Evolutionary conservation across 2,888 invertebrate genomes (phyloP), one percentile per base, ranked within the genome.

Genomic region (Agrotis clavis): DNA sequence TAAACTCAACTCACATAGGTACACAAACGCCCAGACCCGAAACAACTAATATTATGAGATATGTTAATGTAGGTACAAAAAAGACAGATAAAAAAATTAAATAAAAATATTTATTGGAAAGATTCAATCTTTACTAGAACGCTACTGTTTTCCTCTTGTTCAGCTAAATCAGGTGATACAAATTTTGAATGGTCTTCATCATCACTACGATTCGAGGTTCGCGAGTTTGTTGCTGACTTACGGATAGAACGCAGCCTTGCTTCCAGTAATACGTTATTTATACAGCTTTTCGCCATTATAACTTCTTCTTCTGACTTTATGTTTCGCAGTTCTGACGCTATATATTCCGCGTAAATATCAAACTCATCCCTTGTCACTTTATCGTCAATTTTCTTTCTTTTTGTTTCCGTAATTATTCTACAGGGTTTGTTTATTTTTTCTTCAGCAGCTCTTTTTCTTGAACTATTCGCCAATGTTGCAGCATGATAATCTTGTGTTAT

Each of bases 221-320:
- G 21, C 1, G 35, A 35, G 21, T 50, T 35, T 4, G 62, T 67
- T 35, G 11, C 18, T 11, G 48, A 48, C 11, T 63, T 63, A 7
- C 21, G 63, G 63, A 67, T 41, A n/a, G 63, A 64, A n/a, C 67
- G 67, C n/a, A 67, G 21, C n/a, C 63, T 67, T 21, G 63, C 50
- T 64, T 67, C 21, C 35, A 67, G 18, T 63, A 67, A 21, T 21
- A 67, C 11, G 7, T 50, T 30, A 56, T 56, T 68, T 30, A 59
- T 70, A 13, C n/a, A 41, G 14, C 56, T 48, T 64, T 67, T 67
- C 13, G 53, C 50, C 11, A 64, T 64, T 19, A 66, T 47, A 11
- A 67, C 69, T 4, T 54, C 86, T n/a, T 65, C 71, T 67, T 71
- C 57, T 45, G 53, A 59, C 30, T 51, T 53, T 21, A 73, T 21